Percentiles rank a stretch among this genome's conserved stretches.
phyloP scores from a whole-genome alignment of 23 tunicate species.

The Halocynthia roretzi region DNA sequence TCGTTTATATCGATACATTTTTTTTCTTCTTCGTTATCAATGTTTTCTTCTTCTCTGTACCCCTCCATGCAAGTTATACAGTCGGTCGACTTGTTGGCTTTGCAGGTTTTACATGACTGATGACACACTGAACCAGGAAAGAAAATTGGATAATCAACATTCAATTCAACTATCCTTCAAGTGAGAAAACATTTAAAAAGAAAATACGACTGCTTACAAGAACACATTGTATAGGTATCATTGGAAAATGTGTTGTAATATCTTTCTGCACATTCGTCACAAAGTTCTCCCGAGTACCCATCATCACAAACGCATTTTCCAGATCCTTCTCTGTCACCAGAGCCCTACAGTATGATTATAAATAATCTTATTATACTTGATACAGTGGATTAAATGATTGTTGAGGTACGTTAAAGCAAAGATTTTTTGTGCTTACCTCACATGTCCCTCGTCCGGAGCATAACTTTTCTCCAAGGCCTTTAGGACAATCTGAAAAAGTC shows the following conservation, averaged over 20 bases:
- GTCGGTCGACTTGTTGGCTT: conserved; percentile 70
- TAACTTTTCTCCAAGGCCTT: conserved; percentile 49
- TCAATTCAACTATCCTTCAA: not conserved
- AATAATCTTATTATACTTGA: not conserved
- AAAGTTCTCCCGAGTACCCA: conserved; percentile 81
- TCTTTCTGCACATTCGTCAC: conserved; percentile 74
- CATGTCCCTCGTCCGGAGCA: conserved; percentile 88
- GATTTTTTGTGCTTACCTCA: conserved; percentile 27
- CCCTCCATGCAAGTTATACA: conserved; percentile 72
- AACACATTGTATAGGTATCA: conserved; percentile 75
- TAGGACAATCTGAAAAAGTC: conserved; percentile 47
- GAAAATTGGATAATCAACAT: not conserved
- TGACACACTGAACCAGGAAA: conserved; percentile 50
- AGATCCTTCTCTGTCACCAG: conserved; percentile 80
- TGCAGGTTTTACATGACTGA: conserved; percentile 73
- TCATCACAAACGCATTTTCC: conserved; percentile 79
- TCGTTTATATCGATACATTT: conserved; percentile 84
- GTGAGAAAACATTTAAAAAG: not conserved
- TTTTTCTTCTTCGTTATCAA: conserved; percentile 50
- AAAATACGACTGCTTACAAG: conserved; percentile 37
- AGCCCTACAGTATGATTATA: conserved; percentile 40
- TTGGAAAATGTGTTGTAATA: conserved; percentile 65
- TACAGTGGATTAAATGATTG: not conserved
- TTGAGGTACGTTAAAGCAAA: not conserved
- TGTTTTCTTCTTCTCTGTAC: conserved; percentile 58